Percentiles rank a stretch among this genome's conserved stretches.
Evolutionary conservation across 2,797 vertebrate genomes (phyloP).

Genomic region (Onychomys arenicola): DNA sequence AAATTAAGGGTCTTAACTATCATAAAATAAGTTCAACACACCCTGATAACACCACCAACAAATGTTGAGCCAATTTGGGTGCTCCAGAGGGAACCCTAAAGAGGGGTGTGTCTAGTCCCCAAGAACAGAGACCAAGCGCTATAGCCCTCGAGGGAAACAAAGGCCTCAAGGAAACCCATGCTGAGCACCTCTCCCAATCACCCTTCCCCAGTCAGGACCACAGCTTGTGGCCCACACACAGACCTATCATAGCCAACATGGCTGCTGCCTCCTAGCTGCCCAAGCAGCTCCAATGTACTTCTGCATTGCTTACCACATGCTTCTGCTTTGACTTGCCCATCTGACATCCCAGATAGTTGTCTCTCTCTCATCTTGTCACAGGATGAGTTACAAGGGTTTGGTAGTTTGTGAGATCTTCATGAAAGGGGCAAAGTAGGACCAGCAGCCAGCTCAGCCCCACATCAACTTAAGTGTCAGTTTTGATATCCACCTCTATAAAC

Average conservation of each 20-base stretch:
- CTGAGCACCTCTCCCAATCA: not conserved
- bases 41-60: not conserved
- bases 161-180: not conserved
- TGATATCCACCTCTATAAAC: not conserved
- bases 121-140: rapidly evolving
- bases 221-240: not conserved
- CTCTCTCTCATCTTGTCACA: not conserved
- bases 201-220: not conserved
- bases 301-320: too few species aligned
- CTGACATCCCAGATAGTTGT: not conserved
- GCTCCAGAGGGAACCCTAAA: not conserved
- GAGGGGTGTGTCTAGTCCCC: not conserved
- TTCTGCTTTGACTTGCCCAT: not conserved
- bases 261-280: not conserved
- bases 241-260: rapidly evolving
- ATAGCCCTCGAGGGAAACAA: rapidly evolving
- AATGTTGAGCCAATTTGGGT: not conserved
- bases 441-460: not conserved
- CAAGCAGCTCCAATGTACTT: not conserved
- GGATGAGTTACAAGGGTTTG: not conserved
- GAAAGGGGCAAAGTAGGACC: not conserved
- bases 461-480: not conserved
- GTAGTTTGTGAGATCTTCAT: not conserved
- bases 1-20: conserved; percentile 33
- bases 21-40: conserved; percentile 33